These are phyloP conservation scores for Gymnocephalus cernua DNA, from an alignment of 2,113 vertebrate genomes.

Conservation along the genomic window DNA sequence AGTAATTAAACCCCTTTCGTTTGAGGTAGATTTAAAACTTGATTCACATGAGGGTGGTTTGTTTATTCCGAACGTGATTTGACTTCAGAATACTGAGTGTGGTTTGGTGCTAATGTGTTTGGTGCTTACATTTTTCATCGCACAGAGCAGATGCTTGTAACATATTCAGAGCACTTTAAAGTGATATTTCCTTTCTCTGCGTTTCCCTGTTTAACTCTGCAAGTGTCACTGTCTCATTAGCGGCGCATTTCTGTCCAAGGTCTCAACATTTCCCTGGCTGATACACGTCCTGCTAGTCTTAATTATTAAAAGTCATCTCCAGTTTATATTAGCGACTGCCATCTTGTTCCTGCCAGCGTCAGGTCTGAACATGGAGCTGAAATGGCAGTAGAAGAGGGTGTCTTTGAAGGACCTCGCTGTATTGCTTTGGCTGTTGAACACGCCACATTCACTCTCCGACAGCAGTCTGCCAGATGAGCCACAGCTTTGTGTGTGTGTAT, in stretches of 20 bases:
- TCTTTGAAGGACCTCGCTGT: constrained; percentile 58
- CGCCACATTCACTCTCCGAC: constrained; percentile 51
- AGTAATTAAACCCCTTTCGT: constrained; percentile 77
- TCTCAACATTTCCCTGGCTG: constrained; percentile 44
- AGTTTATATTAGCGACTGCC: constrained; percentile 46
- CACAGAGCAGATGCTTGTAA: constrained; percentile 55
- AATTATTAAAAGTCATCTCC: constrained; percentile 58
- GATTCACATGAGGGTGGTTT: constrained; percentile 70
- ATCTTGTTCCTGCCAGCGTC: constrained; percentile 55
- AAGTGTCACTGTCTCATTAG: constrained; percentile 62
- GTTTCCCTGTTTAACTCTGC: constrained; percentile 34
- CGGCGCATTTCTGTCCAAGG: constrained; percentile 30
- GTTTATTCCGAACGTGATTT: constrained; percentile 69
- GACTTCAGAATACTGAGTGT: constrained; percentile 48
- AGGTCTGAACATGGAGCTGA: constrained; percentile 45
- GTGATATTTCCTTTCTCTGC: constrained; percentile 15
- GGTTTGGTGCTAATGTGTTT: constrained; percentile 50
- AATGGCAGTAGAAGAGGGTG: constrained; percentile 32
- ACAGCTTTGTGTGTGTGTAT: constrained; percentile 32
- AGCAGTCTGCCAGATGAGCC: constrained; percentile 43
- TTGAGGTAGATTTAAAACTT: constrained; percentile 78
- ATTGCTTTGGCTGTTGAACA: constrained; percentile 51
- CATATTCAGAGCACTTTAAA: constrained; percentile 54
- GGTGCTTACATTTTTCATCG: constrained; percentile 33
- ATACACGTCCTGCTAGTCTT: constrained; percentile 41